Conservation (phyloP, 2,888 invertebrate genomes). For the Conops quadrifasciatus region DNA sequence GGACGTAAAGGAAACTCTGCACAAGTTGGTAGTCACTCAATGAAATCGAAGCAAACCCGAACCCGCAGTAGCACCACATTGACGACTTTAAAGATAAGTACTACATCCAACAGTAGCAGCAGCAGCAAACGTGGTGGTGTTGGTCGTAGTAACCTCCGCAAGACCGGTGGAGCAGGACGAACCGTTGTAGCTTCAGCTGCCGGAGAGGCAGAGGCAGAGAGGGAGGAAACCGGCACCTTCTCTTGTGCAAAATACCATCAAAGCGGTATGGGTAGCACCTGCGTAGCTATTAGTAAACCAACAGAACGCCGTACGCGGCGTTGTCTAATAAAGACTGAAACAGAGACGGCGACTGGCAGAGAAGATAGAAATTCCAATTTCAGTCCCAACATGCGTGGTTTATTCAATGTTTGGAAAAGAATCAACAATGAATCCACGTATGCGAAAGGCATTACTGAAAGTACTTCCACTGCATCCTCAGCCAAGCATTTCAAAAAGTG, state of each 20-base stretch:
- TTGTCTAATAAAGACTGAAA: constrained; percentile 61
- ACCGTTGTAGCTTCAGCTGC: constrained; percentile 51
- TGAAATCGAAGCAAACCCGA: constrained; percentile 28
- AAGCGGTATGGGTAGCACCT: constrained; percentile 34
- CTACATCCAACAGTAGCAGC: constrained; percentile 42
- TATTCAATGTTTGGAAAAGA: constrained; percentile 50
- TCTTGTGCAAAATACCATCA: constrained; percentile 34
- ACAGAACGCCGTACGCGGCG: constrained; percentile 57
- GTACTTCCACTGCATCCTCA: constrained; percentile 38
- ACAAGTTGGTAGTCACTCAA: constrained; percentile 11
- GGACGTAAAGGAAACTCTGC: constrained; percentile 37
- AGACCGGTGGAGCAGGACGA: constrained; percentile 27
- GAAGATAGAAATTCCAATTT: constrained; percentile 57
- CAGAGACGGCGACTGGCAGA: constrained; percentile 34
- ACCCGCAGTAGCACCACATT: constrained; percentile 29
- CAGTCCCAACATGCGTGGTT: constrained; percentile 49
- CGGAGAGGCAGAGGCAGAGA: too few species aligned
- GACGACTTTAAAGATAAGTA: constrained; percentile 37
- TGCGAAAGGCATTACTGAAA: constrained; percentile 51
- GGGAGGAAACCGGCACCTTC: constrained; percentile 45
- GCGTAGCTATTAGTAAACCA: constrained; percentile 32
- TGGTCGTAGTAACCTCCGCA: constrained; percentile 44
- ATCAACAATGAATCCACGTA: constrained; percentile 56
- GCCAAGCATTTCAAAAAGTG: constrained; percentile 56
- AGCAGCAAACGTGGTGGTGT: constrained; percentile 54